phyloP scores from a whole-genome alignment of 2,113 vertebrate genomes.

The Sceloporus undulatus region DNA sequence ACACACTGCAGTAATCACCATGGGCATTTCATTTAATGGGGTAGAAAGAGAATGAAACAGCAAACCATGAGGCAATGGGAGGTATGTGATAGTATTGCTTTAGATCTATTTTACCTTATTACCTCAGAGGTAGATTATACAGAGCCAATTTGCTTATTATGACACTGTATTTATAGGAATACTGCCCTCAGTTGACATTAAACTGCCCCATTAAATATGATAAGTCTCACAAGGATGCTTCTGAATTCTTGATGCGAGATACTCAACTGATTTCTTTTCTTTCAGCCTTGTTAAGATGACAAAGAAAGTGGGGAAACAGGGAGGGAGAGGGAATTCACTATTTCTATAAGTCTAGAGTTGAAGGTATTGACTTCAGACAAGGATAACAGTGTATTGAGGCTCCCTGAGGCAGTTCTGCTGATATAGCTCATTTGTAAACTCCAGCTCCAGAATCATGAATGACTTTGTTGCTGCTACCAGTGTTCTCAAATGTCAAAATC shows the following conservation, averaged over 20 bases:
- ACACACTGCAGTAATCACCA: neutral
- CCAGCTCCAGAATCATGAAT: neutral
- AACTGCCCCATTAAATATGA: neutral
- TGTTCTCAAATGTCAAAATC: neutral
- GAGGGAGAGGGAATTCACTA: neutral
- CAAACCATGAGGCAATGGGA: neutral
- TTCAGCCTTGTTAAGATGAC: neutral
- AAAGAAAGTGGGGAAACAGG: neutral
- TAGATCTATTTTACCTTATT: neutral
- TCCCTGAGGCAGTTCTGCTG: slow-evolving; percentile 1
- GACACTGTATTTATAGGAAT: neutral
- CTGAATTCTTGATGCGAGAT: neutral
- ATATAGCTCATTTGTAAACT: neutral
- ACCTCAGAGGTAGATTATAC: neutral
- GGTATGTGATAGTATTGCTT: neutral
- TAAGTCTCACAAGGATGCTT: neutral
- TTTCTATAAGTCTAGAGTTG: neutral
- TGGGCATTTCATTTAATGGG: neutral
- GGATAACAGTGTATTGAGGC: slow-evolving; percentile 14
- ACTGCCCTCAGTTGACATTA: neutral
- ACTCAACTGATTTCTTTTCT: neutral
- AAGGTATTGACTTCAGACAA: neutral
- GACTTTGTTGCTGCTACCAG: neutral
- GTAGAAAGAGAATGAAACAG: neutral
- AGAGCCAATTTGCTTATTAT: neutral